Evolutionary conservation across 2,113 vertebrate genomes (phyloP), one percentile per base, ranked within the genome.

Genomic region (Irena cyanogastra): DNA sequence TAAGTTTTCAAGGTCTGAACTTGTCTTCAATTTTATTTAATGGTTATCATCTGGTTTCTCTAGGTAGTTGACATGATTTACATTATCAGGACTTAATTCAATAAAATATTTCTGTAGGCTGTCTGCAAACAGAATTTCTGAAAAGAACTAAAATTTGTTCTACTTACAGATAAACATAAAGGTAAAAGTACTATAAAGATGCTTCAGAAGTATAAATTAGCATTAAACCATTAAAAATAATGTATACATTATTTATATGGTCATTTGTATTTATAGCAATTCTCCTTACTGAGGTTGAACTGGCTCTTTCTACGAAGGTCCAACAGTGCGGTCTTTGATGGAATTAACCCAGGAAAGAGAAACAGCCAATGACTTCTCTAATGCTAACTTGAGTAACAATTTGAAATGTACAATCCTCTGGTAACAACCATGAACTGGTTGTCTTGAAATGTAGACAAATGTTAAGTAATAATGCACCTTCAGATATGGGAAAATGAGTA

Each of bases 1-100:
- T 90, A 93, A 90, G 71, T 93, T 96, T 83, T 94, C 90, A 92
- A 77, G 85, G 90, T 53, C 79, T 94, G 83, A 81, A 68, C 39
- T 93, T 94, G 93, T 92, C 92, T 91, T 93, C 63, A 41, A 90
- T 93, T 91, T 93, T 94, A 64, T 83, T 83, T 96, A 96, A 96
- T 95, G 69, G 68, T 78, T 95, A 93, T 96, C 95, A 96, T 47
- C 85, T 95, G 94, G 85, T 72, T 93, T 88, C 64, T 86, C 85
- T 68, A 90, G 44, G 75, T 78, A 63, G 60, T 93, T 86, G 79
- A 90, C 64, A 68, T 92, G 90, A 94, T 92, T 96, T 96, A 77
- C 64, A 53, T 86, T 71, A 94, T 78, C 72, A 96, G 54, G 56
- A 75, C 45, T 70, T 64, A 60, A 42, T 66, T 91, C 79, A 88